These are phyloP conservation scores for Eptesicus fuscus DNA, from an alignment of 2,113 vertebrate species.

Conservation along the genomic window DNA sequence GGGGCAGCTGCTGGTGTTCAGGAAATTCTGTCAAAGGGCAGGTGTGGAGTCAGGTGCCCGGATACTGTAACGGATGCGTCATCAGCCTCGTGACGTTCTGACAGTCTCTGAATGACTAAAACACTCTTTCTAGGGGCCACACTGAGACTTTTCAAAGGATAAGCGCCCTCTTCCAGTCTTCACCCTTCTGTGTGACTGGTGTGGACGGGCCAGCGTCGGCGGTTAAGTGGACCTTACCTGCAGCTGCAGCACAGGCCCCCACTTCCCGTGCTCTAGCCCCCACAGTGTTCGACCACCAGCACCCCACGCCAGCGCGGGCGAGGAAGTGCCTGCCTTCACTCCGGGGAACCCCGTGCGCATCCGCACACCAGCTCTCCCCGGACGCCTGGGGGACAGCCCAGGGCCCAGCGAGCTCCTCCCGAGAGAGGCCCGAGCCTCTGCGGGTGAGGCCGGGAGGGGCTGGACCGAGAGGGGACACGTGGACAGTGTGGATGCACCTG, in stretches of 20 bases:
- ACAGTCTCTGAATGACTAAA: background rate
- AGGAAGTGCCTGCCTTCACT: background rate
- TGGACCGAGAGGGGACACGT: background rate
- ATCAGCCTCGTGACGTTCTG: too few species aligned
- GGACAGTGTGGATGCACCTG: too few species aligned
- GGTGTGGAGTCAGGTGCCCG: background rate
- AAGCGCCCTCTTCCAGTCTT: background rate
- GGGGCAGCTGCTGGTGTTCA: constrained; percentile 94
- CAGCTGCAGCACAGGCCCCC: rapidly evolving
- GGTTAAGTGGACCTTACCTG: background rate
- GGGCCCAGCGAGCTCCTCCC: too few species aligned
- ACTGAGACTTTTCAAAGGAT: background rate
- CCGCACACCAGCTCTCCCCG: background rate
- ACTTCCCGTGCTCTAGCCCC: too few species aligned
- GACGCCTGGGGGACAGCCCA: rapidly evolving
- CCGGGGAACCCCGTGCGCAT: too few species aligned
- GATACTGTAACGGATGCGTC: rapidly evolving
- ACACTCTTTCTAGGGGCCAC: background rate
- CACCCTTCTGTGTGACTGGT: background rate
- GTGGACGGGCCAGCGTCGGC: rapidly evolving
- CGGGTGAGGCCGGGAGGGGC: too few species aligned
- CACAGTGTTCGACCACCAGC: too few species aligned
- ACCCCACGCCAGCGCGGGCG: too few species aligned
- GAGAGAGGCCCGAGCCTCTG: background rate
- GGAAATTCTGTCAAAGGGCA: constrained; percentile 89